A percentile compares a stretch with the other conserved stretches of the same genome.
These are phyloP conservation scores for Catocala sponsa DNA, from an alignment of 2,888 invertebrate genomes.

Conservation along the genomic window DNA sequence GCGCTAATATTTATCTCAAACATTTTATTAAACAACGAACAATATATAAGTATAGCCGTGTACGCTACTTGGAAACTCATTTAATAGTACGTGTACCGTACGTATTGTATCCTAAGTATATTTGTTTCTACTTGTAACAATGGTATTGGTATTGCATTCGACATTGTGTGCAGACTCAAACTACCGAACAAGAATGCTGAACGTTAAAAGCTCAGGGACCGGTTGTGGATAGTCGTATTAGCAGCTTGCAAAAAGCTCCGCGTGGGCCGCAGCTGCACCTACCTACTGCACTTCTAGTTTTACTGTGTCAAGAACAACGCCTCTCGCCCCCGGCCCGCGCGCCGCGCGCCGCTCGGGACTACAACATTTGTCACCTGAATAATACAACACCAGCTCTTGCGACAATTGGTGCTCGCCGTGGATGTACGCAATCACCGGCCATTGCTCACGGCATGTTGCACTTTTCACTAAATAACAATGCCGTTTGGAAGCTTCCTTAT, in stretches of 20 bases:
- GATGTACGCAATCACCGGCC: constrained; percentile 56
- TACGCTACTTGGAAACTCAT: not conserved
- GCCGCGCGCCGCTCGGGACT: constrained; percentile 37
- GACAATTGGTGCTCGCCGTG: constrained; percentile 55
- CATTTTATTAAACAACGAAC: not conserved
- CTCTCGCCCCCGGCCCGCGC: constrained; percentile 78
- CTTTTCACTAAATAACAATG: constrained; percentile 59
- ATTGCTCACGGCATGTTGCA: constrained; percentile 53
- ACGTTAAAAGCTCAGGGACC: constrained; percentile 58
- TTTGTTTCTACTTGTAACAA: constrained; percentile 1
- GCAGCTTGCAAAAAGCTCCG: constrained; percentile 80
- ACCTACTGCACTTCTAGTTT: constrained; percentile 88
- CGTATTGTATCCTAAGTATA: not conserved
- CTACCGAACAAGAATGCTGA: constrained; percentile 49
- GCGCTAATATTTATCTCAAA: constrained; percentile 17
- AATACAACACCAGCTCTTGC: constrained; percentile 62
- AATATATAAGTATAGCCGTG: not conserved
- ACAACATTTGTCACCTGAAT: constrained; percentile 66
- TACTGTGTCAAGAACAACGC: constrained; percentile 88
- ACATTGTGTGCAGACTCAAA: constrained; percentile 23
- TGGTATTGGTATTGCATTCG: not conserved
- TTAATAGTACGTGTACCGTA: constrained; percentile 8
- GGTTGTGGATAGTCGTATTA: constrained; percentile 65
- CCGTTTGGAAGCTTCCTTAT: constrained; percentile 57
- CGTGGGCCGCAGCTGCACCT: constrained; percentile 86